Conservation (phyloP, 2,888 invertebrate species). For the Crocallis elinguaria region DNA sequence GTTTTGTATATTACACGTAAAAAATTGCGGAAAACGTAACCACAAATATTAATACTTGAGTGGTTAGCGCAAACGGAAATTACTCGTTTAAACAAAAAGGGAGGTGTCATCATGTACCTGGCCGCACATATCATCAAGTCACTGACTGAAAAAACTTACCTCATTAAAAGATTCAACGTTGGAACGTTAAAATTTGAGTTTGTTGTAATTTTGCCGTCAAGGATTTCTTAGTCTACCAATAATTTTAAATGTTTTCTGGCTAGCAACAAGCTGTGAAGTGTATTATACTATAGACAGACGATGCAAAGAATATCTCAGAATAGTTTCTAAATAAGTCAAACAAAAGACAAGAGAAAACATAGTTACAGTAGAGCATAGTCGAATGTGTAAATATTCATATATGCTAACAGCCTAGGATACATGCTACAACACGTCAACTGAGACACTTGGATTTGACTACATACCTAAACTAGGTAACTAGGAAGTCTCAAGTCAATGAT, state of each 20-base stretch:
- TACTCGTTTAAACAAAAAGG: slow-evolving; percentile 29
- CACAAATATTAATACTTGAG: slow-evolving; percentile 28
- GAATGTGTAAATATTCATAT: slow-evolving; percentile 60
- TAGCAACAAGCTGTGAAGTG: slow-evolving; percentile 11
- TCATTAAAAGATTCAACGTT: slow-evolving; percentile 14
- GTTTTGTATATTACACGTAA: slow-evolving; percentile 27
- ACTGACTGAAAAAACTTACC: slow-evolving; percentile 20
- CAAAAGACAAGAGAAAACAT: slow-evolving; percentile 47
- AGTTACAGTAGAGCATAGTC: slow-evolving; percentile 44
- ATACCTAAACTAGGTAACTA: slow-evolving; percentile 5
- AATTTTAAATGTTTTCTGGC: background rate
- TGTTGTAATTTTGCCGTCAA: slow-evolving; percentile 9
- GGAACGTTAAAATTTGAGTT: slow-evolving; percentile 12
- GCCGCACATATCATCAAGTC: slow-evolving; percentile 17
- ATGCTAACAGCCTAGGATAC: slow-evolving; percentile 45
- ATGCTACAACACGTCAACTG: slow-evolving; percentile 50
- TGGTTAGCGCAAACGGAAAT: slow-evolving; percentile 31
- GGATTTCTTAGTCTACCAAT: slow-evolving; percentile 20
- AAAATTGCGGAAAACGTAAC: slow-evolving; percentile 35
- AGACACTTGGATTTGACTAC: slow-evolving; percentile 49
- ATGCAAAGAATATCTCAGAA: slow-evolving; percentile 36
- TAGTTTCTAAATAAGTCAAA: slow-evolving; percentile 45
- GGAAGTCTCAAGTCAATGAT: slow-evolving; percentile 10
- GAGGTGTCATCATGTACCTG: slow-evolving; percentile 18
- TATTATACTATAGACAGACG: slow-evolving; percentile 29